Conservation (phyloP, 2,797 vertebrate genomes). For the Diplodus sargus region DNA sequence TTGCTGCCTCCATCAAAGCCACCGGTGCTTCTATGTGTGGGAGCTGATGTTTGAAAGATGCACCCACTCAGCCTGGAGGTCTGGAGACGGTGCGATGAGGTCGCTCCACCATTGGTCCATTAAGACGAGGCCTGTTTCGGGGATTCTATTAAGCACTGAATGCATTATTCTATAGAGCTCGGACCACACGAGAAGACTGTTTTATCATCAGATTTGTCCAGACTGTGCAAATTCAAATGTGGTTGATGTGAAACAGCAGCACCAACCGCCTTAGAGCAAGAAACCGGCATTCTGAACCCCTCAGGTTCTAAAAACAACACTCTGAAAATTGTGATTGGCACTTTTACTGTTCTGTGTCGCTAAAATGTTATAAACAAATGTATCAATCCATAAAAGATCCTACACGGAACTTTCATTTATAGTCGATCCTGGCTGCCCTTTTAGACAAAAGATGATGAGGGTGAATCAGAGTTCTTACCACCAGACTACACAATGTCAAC, state of each 20-base stretch:
- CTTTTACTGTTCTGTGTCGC: no score
- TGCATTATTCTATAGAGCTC: neutral
- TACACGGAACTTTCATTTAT: no score
- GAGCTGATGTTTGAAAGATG: slow-evolving; percentile 76
- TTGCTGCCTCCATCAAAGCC: slow-evolving; percentile 68
- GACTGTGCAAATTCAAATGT: slow-evolving; percentile 12
- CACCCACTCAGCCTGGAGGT: slow-evolving; percentile 39
- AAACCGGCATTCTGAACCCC: neutral
- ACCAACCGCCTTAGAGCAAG: neutral
- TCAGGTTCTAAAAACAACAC: no score
- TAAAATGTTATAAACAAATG: no score
- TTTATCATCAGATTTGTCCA: slow-evolving; percentile 12
- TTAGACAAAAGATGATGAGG: no score
- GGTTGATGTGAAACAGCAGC: slow-evolving; percentile 8
- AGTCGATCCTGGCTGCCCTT: no score
- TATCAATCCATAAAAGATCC: no score
- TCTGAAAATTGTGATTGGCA: no score
- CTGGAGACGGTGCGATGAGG: slow-evolving; percentile 34
- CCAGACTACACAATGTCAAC: no score
- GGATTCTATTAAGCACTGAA: neutral
- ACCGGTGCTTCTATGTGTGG: slow-evolving; percentile 24
- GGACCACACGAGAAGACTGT: slow-evolving; percentile 24
- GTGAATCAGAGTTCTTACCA: no score
- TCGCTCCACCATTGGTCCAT: slow-evolving; percentile 30
- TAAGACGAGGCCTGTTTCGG: neutral